These are phyloP conservation scores for Rhamphomyia laevipes DNA, from an alignment of 2,888 invertebrate genomes.

Conservation along the genomic window DNA sequence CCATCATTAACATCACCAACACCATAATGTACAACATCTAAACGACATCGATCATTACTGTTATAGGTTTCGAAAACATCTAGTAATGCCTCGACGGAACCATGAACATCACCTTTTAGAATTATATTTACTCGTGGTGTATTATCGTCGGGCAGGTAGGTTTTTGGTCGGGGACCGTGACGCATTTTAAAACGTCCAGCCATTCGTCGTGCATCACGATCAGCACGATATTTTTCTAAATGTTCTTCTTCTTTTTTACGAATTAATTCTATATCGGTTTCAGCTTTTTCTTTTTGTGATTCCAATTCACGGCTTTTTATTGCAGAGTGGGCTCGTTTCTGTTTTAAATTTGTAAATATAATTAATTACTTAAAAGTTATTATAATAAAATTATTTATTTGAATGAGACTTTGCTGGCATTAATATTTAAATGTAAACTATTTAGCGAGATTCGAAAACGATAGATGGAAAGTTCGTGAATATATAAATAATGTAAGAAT, in stretches of 20 bases:
- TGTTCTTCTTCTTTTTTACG: slow-evolving; percentile 53
- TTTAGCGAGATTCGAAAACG: no score
- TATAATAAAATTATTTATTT: no score
- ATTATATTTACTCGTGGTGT: slow-evolving; percentile 47
- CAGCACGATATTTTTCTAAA: slow-evolving; percentile 49
- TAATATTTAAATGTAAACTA: no score
- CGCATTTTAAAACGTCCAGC: slow-evolving; percentile 47
- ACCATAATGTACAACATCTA: slow-evolving; percentile 81
- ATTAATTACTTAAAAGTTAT: no score
- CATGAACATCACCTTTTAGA: slow-evolving; percentile 85
- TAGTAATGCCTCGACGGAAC: slow-evolving; percentile 89
- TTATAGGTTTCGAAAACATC: slow-evolving; percentile 83
- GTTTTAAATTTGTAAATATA: background rate
- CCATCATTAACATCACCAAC: slow-evolving; percentile 76
- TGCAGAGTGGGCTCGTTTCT: slow-evolving; percentile 57
- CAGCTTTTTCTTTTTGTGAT: slow-evolving; percentile 49
- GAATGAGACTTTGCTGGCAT: no score
- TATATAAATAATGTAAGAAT: no score
- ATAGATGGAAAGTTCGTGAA: no score
- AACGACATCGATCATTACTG: slow-evolving; percentile 53
- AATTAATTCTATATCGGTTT: slow-evolving; percentile 50
- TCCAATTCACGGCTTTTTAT: slow-evolving; percentile 51
- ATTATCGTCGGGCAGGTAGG: slow-evolving; percentile 41
- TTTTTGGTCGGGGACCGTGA: slow-evolving; percentile 49
- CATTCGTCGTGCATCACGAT: slow-evolving; percentile 46